Evolutionary conservation across 2,888 invertebrate genomes (phyloP).

Genomic region (Phyllotreta cruciferae): DNA sequence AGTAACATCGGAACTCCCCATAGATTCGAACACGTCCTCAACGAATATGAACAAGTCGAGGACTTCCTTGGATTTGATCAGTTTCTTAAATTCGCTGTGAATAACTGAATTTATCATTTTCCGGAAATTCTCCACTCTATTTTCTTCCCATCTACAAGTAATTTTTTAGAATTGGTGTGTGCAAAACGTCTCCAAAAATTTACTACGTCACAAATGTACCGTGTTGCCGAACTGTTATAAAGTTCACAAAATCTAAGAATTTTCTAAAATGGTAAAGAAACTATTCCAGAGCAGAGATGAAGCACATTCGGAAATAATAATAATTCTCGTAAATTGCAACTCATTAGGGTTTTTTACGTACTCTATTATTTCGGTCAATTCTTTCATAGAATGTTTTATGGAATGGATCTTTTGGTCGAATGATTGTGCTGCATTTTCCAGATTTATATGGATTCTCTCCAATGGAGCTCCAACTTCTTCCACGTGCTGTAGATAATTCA

Average conservation of each 20-base stretch:
- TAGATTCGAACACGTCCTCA: conserved; percentile 70
- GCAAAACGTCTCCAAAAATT: no score
- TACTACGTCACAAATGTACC: no score
- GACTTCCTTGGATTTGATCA: conserved; percentile 65
- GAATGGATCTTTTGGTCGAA: conserved; percentile 57
- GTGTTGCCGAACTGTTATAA: no score
- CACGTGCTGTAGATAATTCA: conserved; percentile 68
- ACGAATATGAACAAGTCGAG: conserved; percentile 67
- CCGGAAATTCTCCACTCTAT: conserved; percentile 63
- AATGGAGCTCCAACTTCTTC: conserved; percentile 65
- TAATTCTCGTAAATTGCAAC: no score
- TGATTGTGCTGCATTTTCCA: conserved; percentile 59
- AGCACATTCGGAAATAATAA: no score
- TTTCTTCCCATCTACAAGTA: conserved; percentile 61
- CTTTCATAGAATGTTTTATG: conserved; percentile 58
- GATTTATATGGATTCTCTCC: conserved; percentile 61
- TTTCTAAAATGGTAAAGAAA: no score
- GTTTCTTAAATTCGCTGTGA: conserved; percentile 64
- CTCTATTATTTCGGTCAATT: conserved; percentile 58
- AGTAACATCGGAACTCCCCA: conserved; percentile 66
- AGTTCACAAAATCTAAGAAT: no score
- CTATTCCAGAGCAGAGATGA: no score
- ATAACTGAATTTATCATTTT: conserved; percentile 65
- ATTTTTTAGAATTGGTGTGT: no score
- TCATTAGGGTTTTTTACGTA: no score